Percentiles rank a stretch among this genome's conserved stretches.
phyloP scores from a whole-genome alignment of 2,797 vertebrate genomes.

The Coreius guichenoti region DNA sequence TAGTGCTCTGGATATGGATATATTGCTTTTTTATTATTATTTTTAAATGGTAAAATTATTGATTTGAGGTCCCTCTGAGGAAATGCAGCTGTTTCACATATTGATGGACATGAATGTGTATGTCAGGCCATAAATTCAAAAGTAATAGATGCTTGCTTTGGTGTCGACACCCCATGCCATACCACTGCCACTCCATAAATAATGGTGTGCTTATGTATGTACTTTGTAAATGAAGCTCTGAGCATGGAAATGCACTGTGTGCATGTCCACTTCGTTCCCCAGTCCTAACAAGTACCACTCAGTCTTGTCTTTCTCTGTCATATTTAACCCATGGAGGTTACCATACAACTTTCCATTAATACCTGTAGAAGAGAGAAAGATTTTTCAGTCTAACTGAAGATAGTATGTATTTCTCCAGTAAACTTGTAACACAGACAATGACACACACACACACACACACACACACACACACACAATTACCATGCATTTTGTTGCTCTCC shows the following conservation, averaged over 20 bases:
- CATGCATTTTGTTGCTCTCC: constrained; percentile 82
- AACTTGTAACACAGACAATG: background rate
- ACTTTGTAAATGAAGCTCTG: constrained; percentile 84
- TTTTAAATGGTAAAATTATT: background rate
- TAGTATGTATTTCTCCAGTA: background rate
- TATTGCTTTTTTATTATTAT: background rate
- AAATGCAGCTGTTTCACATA: background rate
- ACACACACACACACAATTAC: constrained; percentile 65
- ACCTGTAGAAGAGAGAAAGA: constrained; percentile 22
- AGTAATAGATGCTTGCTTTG: background rate
- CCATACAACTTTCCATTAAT: constrained; percentile 85
- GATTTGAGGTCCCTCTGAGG: background rate
- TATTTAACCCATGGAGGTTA: constrained; percentile 79
- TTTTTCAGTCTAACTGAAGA: background rate
- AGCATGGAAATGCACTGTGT: constrained; percentile 87
- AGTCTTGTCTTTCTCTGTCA: constrained; percentile 79
- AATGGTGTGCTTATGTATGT: background rate
- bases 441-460: background rate
- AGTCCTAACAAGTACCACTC: constrained; percentile 87
- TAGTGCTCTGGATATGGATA: background rate
- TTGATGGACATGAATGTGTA: background rate
- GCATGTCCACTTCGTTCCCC: constrained; percentile 83
- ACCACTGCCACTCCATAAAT: background rate
- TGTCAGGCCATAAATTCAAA: background rate
- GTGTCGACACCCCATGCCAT: background rate